Evolutionary conservation across 2,113 vertebrate species (phyloP).

Genomic region (Syngnathoides biaculeatus): DNA sequence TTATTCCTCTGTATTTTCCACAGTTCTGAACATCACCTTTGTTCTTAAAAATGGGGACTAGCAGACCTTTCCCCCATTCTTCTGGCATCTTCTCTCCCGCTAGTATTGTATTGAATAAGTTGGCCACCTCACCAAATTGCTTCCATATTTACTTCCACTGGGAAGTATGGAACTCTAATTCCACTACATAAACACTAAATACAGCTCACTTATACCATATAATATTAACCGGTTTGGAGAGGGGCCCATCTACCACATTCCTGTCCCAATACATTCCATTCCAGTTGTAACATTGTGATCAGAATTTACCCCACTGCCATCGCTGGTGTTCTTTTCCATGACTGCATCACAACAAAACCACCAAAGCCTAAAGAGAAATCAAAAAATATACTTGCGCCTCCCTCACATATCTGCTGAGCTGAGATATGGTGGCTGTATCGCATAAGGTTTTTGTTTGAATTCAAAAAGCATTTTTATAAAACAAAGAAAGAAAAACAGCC

Average conservation of each 20-base stretch:
- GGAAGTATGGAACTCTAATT: no score
- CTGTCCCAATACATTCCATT: background rate
- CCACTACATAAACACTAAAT: no score
- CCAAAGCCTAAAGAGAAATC: background rate
- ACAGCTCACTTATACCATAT: background rate
- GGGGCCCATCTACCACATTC: background rate
- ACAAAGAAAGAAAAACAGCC: no score
- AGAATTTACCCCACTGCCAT: background rate
- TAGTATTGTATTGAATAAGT: no score
- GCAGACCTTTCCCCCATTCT: no score
- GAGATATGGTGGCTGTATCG: background rate
- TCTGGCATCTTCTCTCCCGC: no score
- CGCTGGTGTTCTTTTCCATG: background rate
- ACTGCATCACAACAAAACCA: background rate
- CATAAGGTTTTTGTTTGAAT: background rate
- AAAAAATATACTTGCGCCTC: background rate
- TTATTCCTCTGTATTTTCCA: no score
- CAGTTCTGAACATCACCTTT: no score
- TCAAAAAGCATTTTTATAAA: background rate
- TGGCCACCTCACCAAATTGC: no score
- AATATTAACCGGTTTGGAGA: background rate
- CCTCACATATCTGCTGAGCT: background rate
- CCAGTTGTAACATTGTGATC: background rate
- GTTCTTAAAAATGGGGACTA: no score
- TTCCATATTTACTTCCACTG: no score